Percentiles rank a stretch among this genome's conserved stretches.
phyloP scores from a whole-genome alignment of 2,888 invertebrate species.

The Epistrophe eligans region DNA sequence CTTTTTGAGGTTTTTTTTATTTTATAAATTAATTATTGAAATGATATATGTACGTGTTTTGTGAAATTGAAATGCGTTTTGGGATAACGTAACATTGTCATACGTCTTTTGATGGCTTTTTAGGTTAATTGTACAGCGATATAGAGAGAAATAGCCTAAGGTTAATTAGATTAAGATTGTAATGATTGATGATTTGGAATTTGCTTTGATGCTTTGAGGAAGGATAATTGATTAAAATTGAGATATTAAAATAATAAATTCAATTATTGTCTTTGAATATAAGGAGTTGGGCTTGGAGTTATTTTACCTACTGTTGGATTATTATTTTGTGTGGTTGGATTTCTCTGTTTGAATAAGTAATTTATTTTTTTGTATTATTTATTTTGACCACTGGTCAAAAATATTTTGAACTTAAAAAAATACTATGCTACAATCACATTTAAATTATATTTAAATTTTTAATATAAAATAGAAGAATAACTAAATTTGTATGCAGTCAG shows the following conservation, averaged over 20 bases:
- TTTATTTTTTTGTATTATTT: too few relatives aligned
- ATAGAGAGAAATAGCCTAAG: neutral
- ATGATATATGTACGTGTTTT: conserved; percentile 2
- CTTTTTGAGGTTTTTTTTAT: neutral
- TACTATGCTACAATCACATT: too few relatives aligned
- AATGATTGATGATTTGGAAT: conserved; percentile 2
- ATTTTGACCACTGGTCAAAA: too few relatives aligned
- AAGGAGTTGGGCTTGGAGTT: neutral
- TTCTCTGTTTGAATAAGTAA: too few relatives aligned
- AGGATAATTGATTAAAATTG: conserved; percentile 43
- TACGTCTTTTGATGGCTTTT: neutral
- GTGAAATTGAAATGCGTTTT: conserved; percentile 15
- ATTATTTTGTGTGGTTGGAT: too few relatives aligned
- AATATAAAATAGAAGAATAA: too few relatives aligned
- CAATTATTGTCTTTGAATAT: neutral
- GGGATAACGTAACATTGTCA: too few relatives aligned
- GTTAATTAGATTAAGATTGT: conserved; percentile 42
- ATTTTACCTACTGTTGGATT: neutral
- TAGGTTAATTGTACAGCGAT: neutral
- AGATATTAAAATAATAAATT: conserved; percentile 23
- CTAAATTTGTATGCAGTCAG: too few relatives aligned
- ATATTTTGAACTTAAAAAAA: too few relatives aligned
- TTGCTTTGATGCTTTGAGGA: neutral
- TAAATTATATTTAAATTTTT: too few relatives aligned
- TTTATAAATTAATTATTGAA: conserved; percentile 6